Percentiles rank a stretch among this genome's conserved stretches.
These are phyloP conservation scores for Palythoa grandiflora DNA, from an alignment of 92 coral and sea anemone species.

Conservation along the genomic window DNA sequence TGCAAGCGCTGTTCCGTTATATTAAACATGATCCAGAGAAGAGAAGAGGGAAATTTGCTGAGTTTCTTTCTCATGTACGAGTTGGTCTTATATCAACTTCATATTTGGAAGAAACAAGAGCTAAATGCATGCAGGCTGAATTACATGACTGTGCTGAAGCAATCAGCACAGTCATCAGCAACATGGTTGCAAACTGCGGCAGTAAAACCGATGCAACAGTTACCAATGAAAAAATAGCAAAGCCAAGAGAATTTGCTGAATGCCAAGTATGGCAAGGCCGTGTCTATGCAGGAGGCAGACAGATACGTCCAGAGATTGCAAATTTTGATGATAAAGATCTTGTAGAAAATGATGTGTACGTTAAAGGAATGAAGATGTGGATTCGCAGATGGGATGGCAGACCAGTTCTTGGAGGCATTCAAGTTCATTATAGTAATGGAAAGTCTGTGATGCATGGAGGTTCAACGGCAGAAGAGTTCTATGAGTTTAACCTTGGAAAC, in stretches of 20 bases:
- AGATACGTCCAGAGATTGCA: slow-evolving; percentile 52
- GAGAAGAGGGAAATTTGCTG: slow-evolving; percentile 51
- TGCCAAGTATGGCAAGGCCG: slow-evolving; percentile 60
- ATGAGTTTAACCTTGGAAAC: slow-evolving; percentile 77
- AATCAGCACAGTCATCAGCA: slow-evolving; percentile 60
- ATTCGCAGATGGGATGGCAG: slow-evolving; percentile 89
- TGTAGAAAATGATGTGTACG: slow-evolving; percentile 41
- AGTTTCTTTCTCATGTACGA: slow-evolving; percentile 68
- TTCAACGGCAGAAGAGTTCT: slow-evolving; percentile 54
- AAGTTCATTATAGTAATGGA: slow-evolving; percentile 74
- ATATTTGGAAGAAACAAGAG: slow-evolving; percentile 54
- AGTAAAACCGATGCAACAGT: slow-evolving; percentile 19
- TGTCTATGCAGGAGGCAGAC: slow-evolving; percentile 65
- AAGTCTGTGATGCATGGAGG: slow-evolving; percentile 70
- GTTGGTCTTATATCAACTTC: slow-evolving; percentile 68
- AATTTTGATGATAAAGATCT: slow-evolving; percentile 40
- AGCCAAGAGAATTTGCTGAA: slow-evolving; percentile 71
- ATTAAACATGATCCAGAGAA: slow-evolving; percentile 63
- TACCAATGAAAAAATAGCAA: slow-evolving; percentile 56
- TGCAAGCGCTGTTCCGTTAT: slow-evolving; percentile 71
- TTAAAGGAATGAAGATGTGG: slow-evolving; percentile 93
- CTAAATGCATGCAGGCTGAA: slow-evolving; percentile 28
- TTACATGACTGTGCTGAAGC: slow-evolving; percentile 34
- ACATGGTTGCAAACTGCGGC: slow-evolving; percentile 29
- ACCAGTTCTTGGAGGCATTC: slow-evolving; percentile 88